phyloP scores from a whole-genome alignment of 2,888 invertebrate species.

The Criorhina ranunculi region DNA sequence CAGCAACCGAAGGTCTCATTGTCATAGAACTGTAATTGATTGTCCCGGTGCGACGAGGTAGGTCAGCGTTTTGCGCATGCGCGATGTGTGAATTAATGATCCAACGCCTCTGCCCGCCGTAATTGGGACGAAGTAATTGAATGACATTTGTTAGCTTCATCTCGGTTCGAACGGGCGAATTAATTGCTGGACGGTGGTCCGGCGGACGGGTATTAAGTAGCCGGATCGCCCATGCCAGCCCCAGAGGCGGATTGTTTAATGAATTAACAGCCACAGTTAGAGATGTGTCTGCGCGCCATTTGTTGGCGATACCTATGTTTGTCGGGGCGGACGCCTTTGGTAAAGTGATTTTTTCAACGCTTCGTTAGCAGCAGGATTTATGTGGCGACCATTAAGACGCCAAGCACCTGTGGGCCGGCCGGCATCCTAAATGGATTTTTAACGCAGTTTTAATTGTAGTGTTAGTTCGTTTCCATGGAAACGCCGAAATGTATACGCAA shows the following conservation, averaged over 20 bases:
- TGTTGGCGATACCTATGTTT: constrained; percentile 36
- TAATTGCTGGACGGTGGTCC: constrained; percentile 63
- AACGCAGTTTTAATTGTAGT: constrained; percentile 75
- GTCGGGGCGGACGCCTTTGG: constrained; percentile 59
- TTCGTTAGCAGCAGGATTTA: constrained; percentile 75
- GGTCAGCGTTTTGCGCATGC: constrained; percentile 65
- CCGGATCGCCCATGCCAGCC: constrained; percentile 69
- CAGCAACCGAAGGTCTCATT: constrained; percentile 60
- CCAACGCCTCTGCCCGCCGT: constrained; percentile 70
- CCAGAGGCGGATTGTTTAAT: constrained; percentile 72
- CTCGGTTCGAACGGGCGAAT: constrained; percentile 52
- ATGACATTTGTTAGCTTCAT: constrained; percentile 71
- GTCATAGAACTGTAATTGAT: constrained; percentile 70
- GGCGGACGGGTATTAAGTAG: constrained; percentile 66
- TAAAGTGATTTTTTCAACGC: constrained; percentile 77
- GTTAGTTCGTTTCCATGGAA: constrained; percentile 56
- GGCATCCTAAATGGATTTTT: constrained; percentile 71
- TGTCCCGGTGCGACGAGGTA: constrained; percentile 63
- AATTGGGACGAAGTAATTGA: constrained; percentile 73
- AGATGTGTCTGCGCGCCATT: constrained; percentile 42
- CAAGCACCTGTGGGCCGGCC: constrained; percentile 65
- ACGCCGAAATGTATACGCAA: constrained; percentile 50
- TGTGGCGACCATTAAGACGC: constrained; percentile 61
- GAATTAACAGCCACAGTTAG: constrained; percentile 63
- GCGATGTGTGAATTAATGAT: constrained; percentile 68